Base-by-base conservation (phyloP, 2,113 vertebrate species). In the Coptodon bakossiorum region DNA sequence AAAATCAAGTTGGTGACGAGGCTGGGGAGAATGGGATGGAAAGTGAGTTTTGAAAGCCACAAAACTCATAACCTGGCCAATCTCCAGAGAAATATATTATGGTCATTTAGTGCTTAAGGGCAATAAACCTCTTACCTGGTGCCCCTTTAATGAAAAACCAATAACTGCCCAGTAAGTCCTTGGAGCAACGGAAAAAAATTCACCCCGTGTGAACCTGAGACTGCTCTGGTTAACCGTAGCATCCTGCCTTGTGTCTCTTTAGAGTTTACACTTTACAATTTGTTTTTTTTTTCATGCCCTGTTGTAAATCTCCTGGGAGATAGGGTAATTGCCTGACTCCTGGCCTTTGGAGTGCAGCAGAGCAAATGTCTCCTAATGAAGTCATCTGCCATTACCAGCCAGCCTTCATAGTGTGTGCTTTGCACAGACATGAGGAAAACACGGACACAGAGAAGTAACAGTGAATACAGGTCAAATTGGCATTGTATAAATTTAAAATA, bases 281-380 rank as follows among this genome's bases (percentile, higher is more conserved):
- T 6, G 1, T 4, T 38, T 34, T n/a, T 12, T 19, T 48, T 43
- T 40, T 31, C 9, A 48, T 36, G 40, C 34, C 31, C 73, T 52
- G 27, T 78, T 78, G 13, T 4, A 31, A 27, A 29, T 19, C 76
- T 83, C 80, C n/a, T 36, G 80, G 86, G 86, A 76, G 38, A 76
- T 80, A 40, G 36, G 73, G 84, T 89, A 89, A 92, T 90, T 89
- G 80, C 85, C 68, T 85, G 54, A 87, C 81, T 87, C 73, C 36
- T 81, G 81, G 88, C 79, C 76, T 92, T 86, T 89, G 61, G 82
- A 88, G 87, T 84, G 90, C 7, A 81, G 50, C 19, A 3, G 73
- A 79, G 78, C 83, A 86, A 82, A 24, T 81, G 43, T 68, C 53
- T 52, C 83, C 48, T 93, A 90, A 92, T 93, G 87, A 94, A 93